A percentile compares a stretch with the other conserved stretches of the same genome.
These are phyloP conservation scores for Eupithecia centaureata DNA, from an alignment of 2,888 invertebrate genomes.

Conservation along the genomic window DNA sequence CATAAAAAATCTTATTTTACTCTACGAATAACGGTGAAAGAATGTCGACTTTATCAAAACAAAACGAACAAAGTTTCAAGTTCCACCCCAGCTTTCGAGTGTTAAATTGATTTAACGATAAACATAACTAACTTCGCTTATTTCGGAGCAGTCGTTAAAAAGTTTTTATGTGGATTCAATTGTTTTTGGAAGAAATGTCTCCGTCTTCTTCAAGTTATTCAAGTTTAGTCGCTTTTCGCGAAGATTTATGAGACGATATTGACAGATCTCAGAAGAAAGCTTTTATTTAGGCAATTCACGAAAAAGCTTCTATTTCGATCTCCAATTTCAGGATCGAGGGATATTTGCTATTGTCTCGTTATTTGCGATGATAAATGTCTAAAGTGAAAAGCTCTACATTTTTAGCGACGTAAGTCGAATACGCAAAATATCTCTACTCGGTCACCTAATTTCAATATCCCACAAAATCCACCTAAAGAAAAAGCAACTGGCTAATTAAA, in stretches of 20 bases:
- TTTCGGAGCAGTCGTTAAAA: conserved; percentile 42
- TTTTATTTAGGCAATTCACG: background rate
- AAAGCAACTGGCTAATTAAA: background rate
- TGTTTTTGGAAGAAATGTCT: conserved; percentile 33
- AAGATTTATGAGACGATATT: conserved; percentile 25
- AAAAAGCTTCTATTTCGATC: background rate
- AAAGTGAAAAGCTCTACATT: no score
- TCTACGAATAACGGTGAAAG: conserved; percentile 9
- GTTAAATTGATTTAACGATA: conserved; percentile 49
- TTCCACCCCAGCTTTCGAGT: conserved; percentile 39
- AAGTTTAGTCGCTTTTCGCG: conserved; percentile 23
- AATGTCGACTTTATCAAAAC: conserved; percentile 29
- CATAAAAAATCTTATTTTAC: background rate
- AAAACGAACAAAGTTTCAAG: conserved; percentile 33
- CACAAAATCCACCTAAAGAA: background rate
- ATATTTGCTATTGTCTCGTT: background rate
- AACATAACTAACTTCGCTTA: conserved; percentile 47
- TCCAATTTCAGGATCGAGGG: background rate
- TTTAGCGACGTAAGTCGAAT: background rate
- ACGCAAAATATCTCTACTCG: background rate
- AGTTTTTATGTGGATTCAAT: conserved; percentile 39
- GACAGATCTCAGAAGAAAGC: background rate
- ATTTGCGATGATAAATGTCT: background rate
- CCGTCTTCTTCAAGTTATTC: conserved; percentile 31
- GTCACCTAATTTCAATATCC: background rate